These are phyloP conservation scores for Lithophane socia DNA, from an alignment of 2,888 invertebrate species.

Conservation along the genomic window DNA sequence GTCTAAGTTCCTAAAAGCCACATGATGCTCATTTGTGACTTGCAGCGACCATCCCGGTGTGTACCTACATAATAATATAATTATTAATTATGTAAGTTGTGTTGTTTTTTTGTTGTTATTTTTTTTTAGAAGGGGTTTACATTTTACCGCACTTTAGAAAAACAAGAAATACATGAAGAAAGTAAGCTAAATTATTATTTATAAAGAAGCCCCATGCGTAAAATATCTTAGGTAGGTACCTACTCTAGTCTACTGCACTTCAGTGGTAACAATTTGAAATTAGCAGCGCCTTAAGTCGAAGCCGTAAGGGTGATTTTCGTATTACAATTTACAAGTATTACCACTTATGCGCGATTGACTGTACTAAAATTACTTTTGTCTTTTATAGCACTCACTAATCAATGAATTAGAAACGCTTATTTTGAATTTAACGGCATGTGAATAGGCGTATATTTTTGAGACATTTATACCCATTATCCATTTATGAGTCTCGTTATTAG, in stretches of 20 bases:
- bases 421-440: neutral
- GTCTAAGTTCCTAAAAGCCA: neutral
- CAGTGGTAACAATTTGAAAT: neutral
- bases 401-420: neutral
- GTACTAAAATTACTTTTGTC: neutral
- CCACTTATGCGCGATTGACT: neutral
- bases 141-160: neutral
- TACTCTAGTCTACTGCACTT: too few species aligned
- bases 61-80: too few species aligned
- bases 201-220: neutral
- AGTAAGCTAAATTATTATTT: neutral
- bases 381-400: neutral
- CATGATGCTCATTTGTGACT: neutral
- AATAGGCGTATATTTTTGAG: neutral
- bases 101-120: neutral
- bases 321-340: too few species aligned
- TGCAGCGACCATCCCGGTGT: neutral
- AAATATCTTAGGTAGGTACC: neutral
- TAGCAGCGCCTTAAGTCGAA: too few species aligned
- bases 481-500: slow-evolving; percentile 4
- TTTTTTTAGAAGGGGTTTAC: neutral
- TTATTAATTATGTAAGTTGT: too few species aligned
- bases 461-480: neutral
- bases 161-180: neutral
- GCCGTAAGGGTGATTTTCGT: too few species aligned